Base-by-base conservation (phyloP, 2,797 vertebrate species). In the Botia kubotai region DNA sequence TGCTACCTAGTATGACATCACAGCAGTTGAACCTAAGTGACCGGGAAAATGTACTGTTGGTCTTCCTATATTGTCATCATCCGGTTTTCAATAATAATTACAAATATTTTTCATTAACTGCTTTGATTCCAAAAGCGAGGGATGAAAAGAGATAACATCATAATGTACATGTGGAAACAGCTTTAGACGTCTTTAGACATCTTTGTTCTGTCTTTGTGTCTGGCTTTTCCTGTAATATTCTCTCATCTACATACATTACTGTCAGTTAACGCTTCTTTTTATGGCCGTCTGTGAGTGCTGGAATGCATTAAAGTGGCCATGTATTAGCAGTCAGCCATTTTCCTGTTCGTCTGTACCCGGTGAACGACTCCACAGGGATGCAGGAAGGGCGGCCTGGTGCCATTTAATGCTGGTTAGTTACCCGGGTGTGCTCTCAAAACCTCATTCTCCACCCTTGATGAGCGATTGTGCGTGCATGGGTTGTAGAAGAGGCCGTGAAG, bases 361-460 rank as follows among this genome's bases (percentile, higher is more conserved):
- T 57, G 75, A 77, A 77, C 50, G 52, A 77, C 63, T 43, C 75
- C 55, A 3, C 16, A 0, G 63, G 75, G 75, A 57, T 0, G 26
- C 11, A 17, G 39, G 39, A 75, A 63, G 29, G 29, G 48, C 62
- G 23, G 48, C 6, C 74, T 57, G 63, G 50, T 43, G 62, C 26
- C n/a, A 2, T 66, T 53, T 75, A 65, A 52, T 66, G 60, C 60
- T 52, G 73, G 17, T 65, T 76, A 55, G 63, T 76, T 76, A 67
- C 62, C 63, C 50, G n/a, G 55, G 14, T 77, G 75, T 68, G 63
- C 50, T 11, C 50, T 67, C 19, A 3, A 19, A 43, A 39, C n/a
- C 75, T 50, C 75, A 57, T 68, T 77, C 50, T 77, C 63, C 63
- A 68, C 33, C 63, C 63, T 55, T 29, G 63, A 77, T 57, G 52